These are phyloP conservation scores for Conomelus anceps DNA, from an alignment of 2,888 invertebrate species.

Conservation along the genomic window DNA sequence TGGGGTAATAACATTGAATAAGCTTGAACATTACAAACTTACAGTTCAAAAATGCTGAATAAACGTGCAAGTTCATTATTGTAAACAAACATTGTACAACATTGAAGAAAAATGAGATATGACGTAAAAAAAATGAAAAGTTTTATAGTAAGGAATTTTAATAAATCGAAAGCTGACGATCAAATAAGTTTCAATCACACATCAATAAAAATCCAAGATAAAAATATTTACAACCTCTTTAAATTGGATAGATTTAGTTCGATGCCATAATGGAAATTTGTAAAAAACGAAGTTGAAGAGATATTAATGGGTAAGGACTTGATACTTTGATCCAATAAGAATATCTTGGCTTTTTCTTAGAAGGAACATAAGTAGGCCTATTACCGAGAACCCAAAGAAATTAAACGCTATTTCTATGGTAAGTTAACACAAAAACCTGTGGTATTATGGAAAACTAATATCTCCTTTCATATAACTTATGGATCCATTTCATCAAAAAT, in stretches of 20 bases:
- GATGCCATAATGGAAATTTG: background rate
- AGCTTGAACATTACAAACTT: background rate
- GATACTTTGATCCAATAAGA: background rate
- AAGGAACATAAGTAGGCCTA: too few relatives aligned
- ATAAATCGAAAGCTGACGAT: background rate
- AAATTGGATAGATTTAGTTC: background rate
- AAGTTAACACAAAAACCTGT: too few relatives aligned
- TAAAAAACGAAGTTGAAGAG: background rate
- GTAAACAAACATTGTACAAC: background rate
- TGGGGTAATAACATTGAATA: background rate
- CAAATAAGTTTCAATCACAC: background rate
- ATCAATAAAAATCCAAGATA: background rate
- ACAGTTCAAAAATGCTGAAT: background rate
- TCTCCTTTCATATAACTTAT: too few relatives aligned
- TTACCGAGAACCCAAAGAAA: too few relatives aligned
- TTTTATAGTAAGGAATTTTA: background rate
- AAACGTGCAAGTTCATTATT: background rate
- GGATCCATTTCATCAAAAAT: too few relatives aligned
- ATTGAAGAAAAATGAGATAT: background rate
- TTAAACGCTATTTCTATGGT: too few relatives aligned
- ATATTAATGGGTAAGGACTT: background rate
- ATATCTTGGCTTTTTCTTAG: too few relatives aligned
- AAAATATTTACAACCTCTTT: background rate
- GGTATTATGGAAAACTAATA: too few relatives aligned
- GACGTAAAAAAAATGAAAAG: background rate